Evolutionary conservation across 53 echinoderm and acorn worm species (phyloP).

Genomic region (Luidia sarsii): DNA sequence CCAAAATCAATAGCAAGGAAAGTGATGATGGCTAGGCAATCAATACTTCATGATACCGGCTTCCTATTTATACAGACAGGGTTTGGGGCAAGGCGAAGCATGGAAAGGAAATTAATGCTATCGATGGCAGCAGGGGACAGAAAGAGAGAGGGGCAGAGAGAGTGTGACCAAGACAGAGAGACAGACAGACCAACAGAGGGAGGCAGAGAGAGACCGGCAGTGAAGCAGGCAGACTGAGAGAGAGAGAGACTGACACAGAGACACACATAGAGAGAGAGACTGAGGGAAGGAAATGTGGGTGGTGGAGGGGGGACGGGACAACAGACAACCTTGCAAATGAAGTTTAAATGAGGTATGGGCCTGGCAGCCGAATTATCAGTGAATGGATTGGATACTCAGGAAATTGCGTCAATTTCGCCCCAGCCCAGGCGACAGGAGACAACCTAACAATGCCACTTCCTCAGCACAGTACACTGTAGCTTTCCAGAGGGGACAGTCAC

Average conservation of each 20-base stretch:
- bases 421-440: neutral
- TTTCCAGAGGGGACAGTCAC: no score
- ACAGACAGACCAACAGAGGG: no score
- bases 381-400: slow-evolving; percentile 26
- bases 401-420: slow-evolving; percentile 19
- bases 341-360: slow-evolving; percentile 21
- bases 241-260: no score
- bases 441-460: no score
- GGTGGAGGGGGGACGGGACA: no score
- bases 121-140: slow-evolving; percentile 5
- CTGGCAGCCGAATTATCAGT: neutral
- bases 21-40: slow-evolving; percentile 12
- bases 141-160: no score
- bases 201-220: no score
- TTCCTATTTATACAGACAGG: slow-evolving; percentile 43
- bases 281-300: no score
- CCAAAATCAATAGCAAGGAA: slow-evolving; percentile 43
- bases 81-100: neutral
- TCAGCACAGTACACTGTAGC: no score
- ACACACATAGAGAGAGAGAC: no score
- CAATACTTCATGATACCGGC: slow-evolving; percentile 39
- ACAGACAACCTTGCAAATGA: slow-evolving; percentile 43
- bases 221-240: no score
- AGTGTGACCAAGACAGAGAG: no score
- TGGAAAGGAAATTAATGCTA: slow-evolving; percentile 36